phyloP scores from a whole-genome alignment of 2,113 vertebrate species.

The Halcyon senegalensis region DNA sequence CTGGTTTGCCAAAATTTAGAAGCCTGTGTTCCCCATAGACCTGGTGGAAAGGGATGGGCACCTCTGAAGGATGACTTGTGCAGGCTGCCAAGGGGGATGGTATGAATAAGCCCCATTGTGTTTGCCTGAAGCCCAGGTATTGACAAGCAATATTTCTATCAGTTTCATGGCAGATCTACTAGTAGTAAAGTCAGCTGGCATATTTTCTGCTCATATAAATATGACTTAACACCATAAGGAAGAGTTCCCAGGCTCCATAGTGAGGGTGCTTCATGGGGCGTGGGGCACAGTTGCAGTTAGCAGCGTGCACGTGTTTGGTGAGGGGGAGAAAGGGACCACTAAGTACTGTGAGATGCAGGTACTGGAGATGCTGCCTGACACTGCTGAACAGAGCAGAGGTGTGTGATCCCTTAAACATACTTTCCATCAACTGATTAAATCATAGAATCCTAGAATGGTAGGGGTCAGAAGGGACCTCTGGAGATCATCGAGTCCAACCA shows the following conservation, averaged over 20 bases:
- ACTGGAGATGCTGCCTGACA: not conserved
- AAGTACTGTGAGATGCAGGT: not conserved
- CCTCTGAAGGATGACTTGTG: not conserved
- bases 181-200: not conserved
- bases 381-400: not conserved
- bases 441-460: too few species aligned
- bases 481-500: too few species aligned
- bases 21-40: not conserved
- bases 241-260: not conserved
- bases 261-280: fast-evolving
- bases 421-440: not conserved
- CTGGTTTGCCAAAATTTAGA: not conserved
- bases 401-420: not conserved
- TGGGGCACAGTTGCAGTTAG: not conserved
- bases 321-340: not conserved
- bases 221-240: not conserved
- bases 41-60: not conserved
- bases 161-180: not conserved
- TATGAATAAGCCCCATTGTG: not conserved
- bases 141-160: not conserved
- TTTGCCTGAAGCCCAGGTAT: not conserved
- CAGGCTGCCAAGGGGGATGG: not conserved
- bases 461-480: too few species aligned
- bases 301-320: not conserved
- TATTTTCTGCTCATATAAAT: not conserved